Evolutionary conservation across 2,888 invertebrate species (phyloP).

Genomic region (Neoscelio sp.): DNA sequence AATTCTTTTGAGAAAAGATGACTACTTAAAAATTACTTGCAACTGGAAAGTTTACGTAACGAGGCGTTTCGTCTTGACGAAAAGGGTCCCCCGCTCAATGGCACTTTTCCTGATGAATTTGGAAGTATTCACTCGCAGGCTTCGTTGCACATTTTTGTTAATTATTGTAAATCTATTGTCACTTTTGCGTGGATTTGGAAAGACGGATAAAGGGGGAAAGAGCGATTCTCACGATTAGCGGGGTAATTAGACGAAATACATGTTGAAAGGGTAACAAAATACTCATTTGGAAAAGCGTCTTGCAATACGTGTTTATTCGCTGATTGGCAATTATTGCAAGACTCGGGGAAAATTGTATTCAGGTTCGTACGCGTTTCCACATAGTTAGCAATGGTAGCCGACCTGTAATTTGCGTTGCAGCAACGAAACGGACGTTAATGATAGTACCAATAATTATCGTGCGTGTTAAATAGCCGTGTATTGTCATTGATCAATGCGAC

Average conservation of each 20-base stretch:
- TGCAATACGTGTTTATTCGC: too few species aligned
- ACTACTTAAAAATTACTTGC: constrained; percentile 3
- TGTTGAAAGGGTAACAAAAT: too few species aligned
- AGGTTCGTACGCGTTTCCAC: constrained; percentile 4
- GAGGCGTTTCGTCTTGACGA: background rate
- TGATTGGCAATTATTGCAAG: background rate
- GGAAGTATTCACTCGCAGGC: too few species aligned
- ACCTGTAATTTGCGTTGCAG: constrained; percentile 8
- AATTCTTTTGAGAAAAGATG: constrained; percentile 36
- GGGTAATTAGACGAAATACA: too few species aligned
- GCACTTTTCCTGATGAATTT: background rate
- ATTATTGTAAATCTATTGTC: too few species aligned
- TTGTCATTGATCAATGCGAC: constrained; percentile 9
- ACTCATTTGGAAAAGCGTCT: too few species aligned
- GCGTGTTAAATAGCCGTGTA: background rate
- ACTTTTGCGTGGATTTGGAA: too few species aligned
- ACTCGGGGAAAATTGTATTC: too few species aligned
- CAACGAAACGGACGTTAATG: constrained; percentile 10
- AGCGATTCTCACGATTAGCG: too few species aligned
- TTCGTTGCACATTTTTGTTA: too few species aligned
- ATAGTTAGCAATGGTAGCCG: constrained; percentile 4
- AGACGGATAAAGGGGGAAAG: too few species aligned
- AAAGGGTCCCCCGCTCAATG: background rate
- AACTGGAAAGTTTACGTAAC: background rate
- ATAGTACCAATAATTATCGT: constrained; percentile 24